Base-by-base conservation (phyloP, 1,140 invertebrate species). In the Choristoneura fumiferana region DNA sequence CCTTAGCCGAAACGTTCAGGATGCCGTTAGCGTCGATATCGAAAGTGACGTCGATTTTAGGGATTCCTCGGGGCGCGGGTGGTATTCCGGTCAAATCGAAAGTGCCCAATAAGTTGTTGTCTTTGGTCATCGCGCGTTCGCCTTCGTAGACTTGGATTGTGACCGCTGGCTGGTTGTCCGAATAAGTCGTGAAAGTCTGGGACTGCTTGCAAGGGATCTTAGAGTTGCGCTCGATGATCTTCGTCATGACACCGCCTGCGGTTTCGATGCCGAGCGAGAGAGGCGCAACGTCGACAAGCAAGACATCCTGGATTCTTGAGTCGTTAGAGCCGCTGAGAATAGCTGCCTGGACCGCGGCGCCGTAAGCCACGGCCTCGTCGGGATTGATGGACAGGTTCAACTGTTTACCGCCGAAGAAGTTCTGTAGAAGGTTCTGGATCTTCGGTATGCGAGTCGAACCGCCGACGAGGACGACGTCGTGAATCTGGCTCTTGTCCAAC, bases 31-130 rank as follows among this genome's bases (percentile, higher is more conserved):
- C 92, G 57, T 93, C 92, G 18, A 92, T 76, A 58, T 92, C 91
- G 63, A 93, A 92, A 0, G 91, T 91, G 56, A 93, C 91, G 60
- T 92, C 89, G 60, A 96, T 94, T 69, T 95, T 92, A 0, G 94
- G 93, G 0, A 95, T 92, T 17, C 94, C 94, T 12, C 94, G 81
- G 0, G 94, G 94, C 10, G 94, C 94, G 96, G 79, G 43, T n/a
- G 43, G 43, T n/a, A 49, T 49, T 9, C 43, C 43, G n/a, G 43
- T 49, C 43, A 49, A 18, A 65, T 94, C 91, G 76, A 95, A 95
- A 53, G 91, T 93, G 37, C 94, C 94, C 40, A 95, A 80, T 6
- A 93, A 69, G 69, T 95, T 93, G 83, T 94, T 94, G 63, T 94
- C 92, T 71, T 92, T 93, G 6, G 93, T 94, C 92, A 94, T 94